These are phyloP conservation scores for Hermatobates lingyangjiaoensis DNA, from an alignment of 1,140 invertebrate species.

Conservation along the genomic window DNA sequence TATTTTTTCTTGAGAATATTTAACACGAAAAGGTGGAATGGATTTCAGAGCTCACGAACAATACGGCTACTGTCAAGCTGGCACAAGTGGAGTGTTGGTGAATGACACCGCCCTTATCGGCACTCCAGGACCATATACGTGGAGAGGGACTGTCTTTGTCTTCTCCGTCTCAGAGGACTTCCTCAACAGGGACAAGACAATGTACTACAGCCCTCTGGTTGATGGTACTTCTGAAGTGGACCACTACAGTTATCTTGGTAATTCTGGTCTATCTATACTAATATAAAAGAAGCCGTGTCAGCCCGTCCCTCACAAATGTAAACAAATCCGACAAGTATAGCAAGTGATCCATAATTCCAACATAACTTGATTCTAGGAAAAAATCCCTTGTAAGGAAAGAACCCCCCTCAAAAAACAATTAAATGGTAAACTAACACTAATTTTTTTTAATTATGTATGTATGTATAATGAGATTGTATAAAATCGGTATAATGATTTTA, in stretches of 20 bases:
- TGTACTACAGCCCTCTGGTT: slow-evolving; percentile 47
- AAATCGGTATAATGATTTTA: too few relatives aligned
- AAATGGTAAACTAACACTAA: too few relatives aligned
- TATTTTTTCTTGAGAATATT: too few relatives aligned
- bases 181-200: slow-evolving; percentile 51
- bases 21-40: too few relatives aligned
- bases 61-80: slow-evolving; percentile 82
- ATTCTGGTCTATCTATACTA: slow-evolving; percentile 14
- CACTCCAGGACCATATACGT: slow-evolving; percentile 68
- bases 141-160: slow-evolving; percentile 71
- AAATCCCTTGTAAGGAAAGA: too few relatives aligned
- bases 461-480: too few relatives aligned
- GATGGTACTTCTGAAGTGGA: slow-evolving; percentile 48
- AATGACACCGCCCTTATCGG: slow-evolving; percentile 63
- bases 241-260: slow-evolving; percentile 79
- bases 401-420: too few relatives aligned
- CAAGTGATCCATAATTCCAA: too few relatives aligned
- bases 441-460: too few relatives aligned
- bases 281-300: slow-evolving; percentile 2
- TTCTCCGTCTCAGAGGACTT: slow-evolving; percentile 54
- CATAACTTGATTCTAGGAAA: too few relatives aligned
- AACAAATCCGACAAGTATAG: too few relatives aligned
- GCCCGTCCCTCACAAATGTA: too few relatives aligned
- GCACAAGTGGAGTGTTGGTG: slow-evolving; percentile 62
- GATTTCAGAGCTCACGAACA: slow-evolving; percentile 57